Percentiles rank a stretch among this genome's conserved stretches.
Evolutionary conservation across 1,140 invertebrate species (phyloP).

Genomic region (Drosophila biarmipes): DNA sequence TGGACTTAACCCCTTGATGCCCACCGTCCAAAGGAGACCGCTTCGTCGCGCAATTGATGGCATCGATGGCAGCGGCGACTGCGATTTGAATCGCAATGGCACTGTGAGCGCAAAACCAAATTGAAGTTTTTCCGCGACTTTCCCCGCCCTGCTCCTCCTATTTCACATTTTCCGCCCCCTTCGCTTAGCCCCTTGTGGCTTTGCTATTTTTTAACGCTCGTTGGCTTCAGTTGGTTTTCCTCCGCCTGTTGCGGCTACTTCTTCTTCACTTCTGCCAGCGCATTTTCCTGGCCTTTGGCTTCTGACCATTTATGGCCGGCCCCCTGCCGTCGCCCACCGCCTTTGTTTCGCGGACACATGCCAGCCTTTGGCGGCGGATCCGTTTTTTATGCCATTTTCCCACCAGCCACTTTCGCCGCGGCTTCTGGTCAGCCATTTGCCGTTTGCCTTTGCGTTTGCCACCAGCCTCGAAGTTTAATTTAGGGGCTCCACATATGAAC

Average conservation of each 20-base stretch:
- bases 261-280: conserved; percentile 20
- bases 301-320: conserved; percentile 45
- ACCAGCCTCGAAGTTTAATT: conserved; percentile 65
- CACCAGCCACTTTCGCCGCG: conserved; percentile 27
- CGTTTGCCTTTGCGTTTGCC: conserved; percentile 36
- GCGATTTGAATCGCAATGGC: conserved; percentile 80
- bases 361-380: conserved; percentile 10
- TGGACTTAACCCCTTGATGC: not conserved
- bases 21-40: conserved; percentile 12
- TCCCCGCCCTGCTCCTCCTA: conserved; percentile 5
- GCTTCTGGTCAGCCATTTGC: conserved; percentile 34
- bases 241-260: conserved; percentile 63
- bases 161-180: not conserved
- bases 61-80: conserved; percentile 57
- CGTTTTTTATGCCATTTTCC: conserved; percentile 29
- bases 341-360: conserved; percentile 42
- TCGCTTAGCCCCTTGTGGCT: conserved; percentile 22
- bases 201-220: conserved; percentile 60
- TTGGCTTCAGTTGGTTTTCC: conserved; percentile 54
- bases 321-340: conserved; percentile 1
- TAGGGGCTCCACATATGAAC: conserved; percentile 62
- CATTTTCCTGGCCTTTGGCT: conserved; percentile 51
- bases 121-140: conserved; percentile 69
- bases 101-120: conserved; percentile 63
- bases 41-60: conserved; percentile 68